Evolutionary conservation across 1,140 invertebrate genomes (phyloP).

Genomic region (Drosophila rufa): DNA sequence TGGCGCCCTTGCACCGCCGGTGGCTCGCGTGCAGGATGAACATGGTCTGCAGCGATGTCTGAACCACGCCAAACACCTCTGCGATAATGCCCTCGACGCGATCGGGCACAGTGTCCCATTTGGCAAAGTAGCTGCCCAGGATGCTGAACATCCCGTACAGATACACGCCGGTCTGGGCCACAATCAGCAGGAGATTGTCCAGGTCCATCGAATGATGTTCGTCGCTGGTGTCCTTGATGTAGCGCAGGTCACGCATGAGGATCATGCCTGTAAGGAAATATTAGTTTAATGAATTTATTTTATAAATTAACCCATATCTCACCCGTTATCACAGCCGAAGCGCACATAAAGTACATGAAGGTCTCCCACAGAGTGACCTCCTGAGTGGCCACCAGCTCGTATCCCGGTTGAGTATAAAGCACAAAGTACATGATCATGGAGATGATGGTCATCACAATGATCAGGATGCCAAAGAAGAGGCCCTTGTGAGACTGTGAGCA

Average conservation of each 20-base stretch:
- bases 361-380: constrained; percentile 92
- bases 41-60: constrained; percentile 92
- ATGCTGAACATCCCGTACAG: constrained; percentile 95
- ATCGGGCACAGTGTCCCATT: constrained; percentile 86
- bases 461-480: constrained; percentile 93
- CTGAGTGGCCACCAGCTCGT: constrained; percentile 89
- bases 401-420: constrained; percentile 89
- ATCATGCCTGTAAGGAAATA: constrained; percentile 86
- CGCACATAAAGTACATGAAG: constrained; percentile 87
- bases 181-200: constrained; percentile 93
- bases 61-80: constrained; percentile 88
- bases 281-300: background rate
- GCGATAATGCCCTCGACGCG: constrained; percentile 87
- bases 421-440: constrained; percentile 97
- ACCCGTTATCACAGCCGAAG: constrained; percentile 74
- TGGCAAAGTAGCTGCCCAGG: constrained; percentile 91
- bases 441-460: constrained; percentile 94
- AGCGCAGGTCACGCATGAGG: constrained; percentile 88
- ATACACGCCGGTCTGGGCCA: constrained; percentile 95
- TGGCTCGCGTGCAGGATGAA: constrained; percentile 94
- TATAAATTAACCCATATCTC: background rate
- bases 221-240: constrained; percentile 87
- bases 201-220: constrained; percentile 88
- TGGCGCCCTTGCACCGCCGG: constrained; percentile 87
- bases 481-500: constrained; percentile 95